Evolutionary conservation across 2,888 invertebrate species (phyloP).

Genomic region (Callyntrura sp.): DNA sequence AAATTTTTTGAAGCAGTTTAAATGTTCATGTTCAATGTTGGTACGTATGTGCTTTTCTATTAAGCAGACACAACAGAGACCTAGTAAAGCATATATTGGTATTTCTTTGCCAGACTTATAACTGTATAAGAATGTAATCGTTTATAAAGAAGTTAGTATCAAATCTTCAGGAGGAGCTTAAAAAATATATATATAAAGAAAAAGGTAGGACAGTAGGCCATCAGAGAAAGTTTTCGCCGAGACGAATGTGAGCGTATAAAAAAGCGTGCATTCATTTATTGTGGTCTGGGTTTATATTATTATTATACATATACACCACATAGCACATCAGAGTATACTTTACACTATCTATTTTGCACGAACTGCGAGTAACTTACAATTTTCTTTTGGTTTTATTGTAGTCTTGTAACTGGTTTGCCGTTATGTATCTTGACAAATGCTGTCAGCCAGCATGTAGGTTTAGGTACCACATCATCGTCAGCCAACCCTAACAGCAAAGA

Average conservation of each 20-base stretch:
- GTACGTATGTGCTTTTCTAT: neutral
- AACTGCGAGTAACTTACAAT: slow-evolving; percentile 19
- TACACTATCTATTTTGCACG: slow-evolving; percentile 28
- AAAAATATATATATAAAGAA: slow-evolving; percentile 39
- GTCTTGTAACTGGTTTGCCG: slow-evolving; percentile 32
- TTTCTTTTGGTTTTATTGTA: slow-evolving; percentile 29
- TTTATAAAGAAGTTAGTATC: slow-evolving; percentile 44
- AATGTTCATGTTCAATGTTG: neutral
- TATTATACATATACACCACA: slow-evolving; percentile 43
- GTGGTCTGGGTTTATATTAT: slow-evolving; percentile 68
- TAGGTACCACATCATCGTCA: slow-evolving; percentile 18
- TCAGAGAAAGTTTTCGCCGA: slow-evolving; percentile 81
- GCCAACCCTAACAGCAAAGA: slow-evolving; percentile 33
- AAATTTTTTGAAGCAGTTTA: neutral
- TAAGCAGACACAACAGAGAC: neutral
- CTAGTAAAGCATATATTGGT: neutral
- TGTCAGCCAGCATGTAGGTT: neutral
- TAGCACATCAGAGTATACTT: neutral
- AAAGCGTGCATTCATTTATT: slow-evolving; percentile 64
- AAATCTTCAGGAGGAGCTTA: slow-evolving; percentile 22
- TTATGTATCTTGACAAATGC: slow-evolving; percentile 48
- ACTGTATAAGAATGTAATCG: neutral
- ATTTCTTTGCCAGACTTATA: neutral
- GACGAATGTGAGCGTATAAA: slow-evolving; percentile 64
- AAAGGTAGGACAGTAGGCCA: slow-evolving; percentile 81